These are phyloP conservation scores for Ptilodon capucinus DNA, from an alignment of 2,888 invertebrate genomes.

Conservation along the genomic window DNA sequence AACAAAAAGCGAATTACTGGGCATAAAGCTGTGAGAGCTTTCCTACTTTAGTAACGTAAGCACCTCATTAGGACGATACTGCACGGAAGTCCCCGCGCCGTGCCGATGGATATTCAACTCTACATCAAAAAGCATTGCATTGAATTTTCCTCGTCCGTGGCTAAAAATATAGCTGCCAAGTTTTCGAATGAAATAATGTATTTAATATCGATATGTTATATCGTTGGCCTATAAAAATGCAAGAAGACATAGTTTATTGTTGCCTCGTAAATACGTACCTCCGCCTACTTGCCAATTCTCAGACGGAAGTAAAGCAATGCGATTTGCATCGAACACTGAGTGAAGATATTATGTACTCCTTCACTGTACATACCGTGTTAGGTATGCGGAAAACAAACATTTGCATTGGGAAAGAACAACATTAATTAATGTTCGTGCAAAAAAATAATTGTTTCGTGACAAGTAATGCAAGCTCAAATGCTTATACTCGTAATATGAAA, in stretches of 20 bases:
- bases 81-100: neutral
- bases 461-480: too few species aligned
- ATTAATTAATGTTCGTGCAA: too few species aligned
- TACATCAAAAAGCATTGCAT: neutral
- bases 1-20: slow-evolving; percentile 1
- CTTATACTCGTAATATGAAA: too few species aligned
- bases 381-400: too few species aligned
- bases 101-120: neutral
- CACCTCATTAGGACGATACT: slow-evolving; percentile 2
- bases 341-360: neutral
- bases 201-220: neutral
- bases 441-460: too few species aligned
- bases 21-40: neutral
- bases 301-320: neutral
- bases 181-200: neutral
- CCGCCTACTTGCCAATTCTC: neutral
- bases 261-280: neutral
- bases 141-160: neutral
- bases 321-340: neutral
- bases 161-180: neutral
- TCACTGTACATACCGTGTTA: too few species aligned
- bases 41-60: neutral
- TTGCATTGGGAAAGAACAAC: too few species aligned
- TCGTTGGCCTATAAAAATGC: neutral
- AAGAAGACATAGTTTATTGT: neutral